Base-by-base conservation (phyloP, 37 sponge, comb jelly and placozoan species). In the Beroe ovata region DNA sequence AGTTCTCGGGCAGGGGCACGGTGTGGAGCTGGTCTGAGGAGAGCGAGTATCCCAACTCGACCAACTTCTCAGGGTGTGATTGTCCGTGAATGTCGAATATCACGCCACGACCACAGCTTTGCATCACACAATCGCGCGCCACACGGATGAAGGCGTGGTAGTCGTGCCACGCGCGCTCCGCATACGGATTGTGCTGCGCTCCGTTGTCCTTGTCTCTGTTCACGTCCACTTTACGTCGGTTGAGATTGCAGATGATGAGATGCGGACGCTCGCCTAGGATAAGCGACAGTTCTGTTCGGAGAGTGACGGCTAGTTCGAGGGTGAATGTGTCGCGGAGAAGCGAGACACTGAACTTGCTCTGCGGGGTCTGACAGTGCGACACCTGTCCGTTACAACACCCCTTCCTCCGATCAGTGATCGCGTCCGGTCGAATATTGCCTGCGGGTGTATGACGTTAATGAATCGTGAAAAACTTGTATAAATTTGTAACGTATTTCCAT, bases 51-150 rank as follows among this genome's bases (percentile, higher is more conserved):
- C 84, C 84, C 22, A 77, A 41, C 84, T 77, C 84, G 4, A 77
- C 54, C 54, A 77, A 29, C 28, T 77, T 77, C 84, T 77, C 84
- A 41, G 84, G 84, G 54, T 77, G 84, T 25, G 54, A 42, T 23
- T 77, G 84, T 19, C 84, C 84, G 54, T 77, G 84, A 1, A 77
- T 40, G 54, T 77, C 84, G 33, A 77, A 77, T 77, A 77, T 39
- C 20, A 77, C 54, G 28, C 84, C 84, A 2, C 84, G 42, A 36
- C 84, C 84, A 16, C 54, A 39, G 28, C 23, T 42, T 54, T 54
- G 42, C 0, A 25, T n/a, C 26, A 77, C 84, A 21, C 54, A 35
- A 8, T 4, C 84, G 19, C 84, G 42, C 26, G 84, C 84, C 1
- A n/a, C 11, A 1, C 38, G 19, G 54, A 77, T 77, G 33, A 77